Percentiles rank a stretch among this genome's conserved stretches.
Evolutionary conservation across 2,113 vertebrate genomes (phyloP).

Genomic region (Progne subis): DNA sequence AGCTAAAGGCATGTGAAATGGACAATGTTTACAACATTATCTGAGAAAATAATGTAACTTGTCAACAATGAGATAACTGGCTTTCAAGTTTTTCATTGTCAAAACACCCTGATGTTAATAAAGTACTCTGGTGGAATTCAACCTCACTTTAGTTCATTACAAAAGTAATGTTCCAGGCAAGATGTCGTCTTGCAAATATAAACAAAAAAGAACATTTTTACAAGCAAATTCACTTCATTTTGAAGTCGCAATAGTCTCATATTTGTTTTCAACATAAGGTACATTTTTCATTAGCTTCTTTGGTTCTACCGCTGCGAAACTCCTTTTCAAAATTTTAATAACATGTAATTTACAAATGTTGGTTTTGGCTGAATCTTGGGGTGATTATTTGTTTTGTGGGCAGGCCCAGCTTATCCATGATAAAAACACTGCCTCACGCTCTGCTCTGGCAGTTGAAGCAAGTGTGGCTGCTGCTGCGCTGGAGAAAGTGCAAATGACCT

Average conservation of each 20-base stretch:
- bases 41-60: neutral
- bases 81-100: neutral
- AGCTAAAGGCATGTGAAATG: neutral
- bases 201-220: neutral
- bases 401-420: constrained; percentile 96
- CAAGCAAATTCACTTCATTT: neutral
- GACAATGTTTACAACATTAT: neutral
- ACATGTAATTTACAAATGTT: neutral
- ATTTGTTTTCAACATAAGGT: neutral
- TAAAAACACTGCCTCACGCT: constrained; percentile 87
- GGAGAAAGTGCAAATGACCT: constrained; percentile 93
- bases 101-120: neutral
- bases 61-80: neutral
- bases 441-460: constrained; percentile 31
- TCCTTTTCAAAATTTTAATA: neutral
- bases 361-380: neutral
- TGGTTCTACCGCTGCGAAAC: neutral
- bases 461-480: constrained; percentile 59
- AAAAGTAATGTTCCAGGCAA: neutral
- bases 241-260: neutral
- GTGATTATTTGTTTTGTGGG: neutral
- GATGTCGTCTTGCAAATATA: neutral
- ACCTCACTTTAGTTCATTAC: neutral
- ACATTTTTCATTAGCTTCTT: neutral
- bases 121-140: neutral